Percentiles rank a stretch among this genome's conserved stretches.
These are phyloP conservation scores for Macquaria australasica DNA, from an alignment of 2,113 vertebrate species.

Conservation along the genomic window DNA sequence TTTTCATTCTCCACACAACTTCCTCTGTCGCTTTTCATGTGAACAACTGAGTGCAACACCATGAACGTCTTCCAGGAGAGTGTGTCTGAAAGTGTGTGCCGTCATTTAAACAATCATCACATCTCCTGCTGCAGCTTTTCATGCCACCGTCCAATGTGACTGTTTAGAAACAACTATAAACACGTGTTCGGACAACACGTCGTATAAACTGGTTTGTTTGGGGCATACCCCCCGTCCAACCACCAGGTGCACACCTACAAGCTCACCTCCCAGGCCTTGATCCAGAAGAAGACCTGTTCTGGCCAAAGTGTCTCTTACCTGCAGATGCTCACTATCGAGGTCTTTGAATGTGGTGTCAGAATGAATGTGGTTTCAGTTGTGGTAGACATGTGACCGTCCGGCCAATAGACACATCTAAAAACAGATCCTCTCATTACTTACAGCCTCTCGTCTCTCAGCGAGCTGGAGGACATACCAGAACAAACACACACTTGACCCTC, in stretches of 20 bases:
- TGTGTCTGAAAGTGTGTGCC: too few species aligned
- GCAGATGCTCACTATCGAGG: background rate
- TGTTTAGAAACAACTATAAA: background rate
- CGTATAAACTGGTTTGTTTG: background rate
- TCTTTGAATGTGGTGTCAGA: background rate
- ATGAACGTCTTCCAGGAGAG: too few species aligned
- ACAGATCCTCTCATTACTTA: conserved; percentile 50
- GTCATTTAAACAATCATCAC: background rate
- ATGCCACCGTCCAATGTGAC: too few species aligned
- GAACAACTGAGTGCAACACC: too few species aligned
- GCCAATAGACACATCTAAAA: conserved; percentile 47
- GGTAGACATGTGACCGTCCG: background rate
- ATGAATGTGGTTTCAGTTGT: background rate
- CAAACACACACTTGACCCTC: conserved; percentile 14
- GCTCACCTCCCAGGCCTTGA: background rate
- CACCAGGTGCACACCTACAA: background rate
- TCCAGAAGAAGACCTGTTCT: background rate
- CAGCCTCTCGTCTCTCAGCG: conserved; percentile 22
- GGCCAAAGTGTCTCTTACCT: background rate
- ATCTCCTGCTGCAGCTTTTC: background rate
- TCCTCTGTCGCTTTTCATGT: too few species aligned
- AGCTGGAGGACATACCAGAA: conserved; percentile 34
- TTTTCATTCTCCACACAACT: too few species aligned
- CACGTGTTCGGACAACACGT: background rate
- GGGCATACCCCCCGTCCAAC: background rate